Percentiles rank a stretch among this genome's conserved stretches.
phyloP scores from a whole-genome alignment of 2,113 vertebrate genomes.

The Actenoides hombroni region DNA sequence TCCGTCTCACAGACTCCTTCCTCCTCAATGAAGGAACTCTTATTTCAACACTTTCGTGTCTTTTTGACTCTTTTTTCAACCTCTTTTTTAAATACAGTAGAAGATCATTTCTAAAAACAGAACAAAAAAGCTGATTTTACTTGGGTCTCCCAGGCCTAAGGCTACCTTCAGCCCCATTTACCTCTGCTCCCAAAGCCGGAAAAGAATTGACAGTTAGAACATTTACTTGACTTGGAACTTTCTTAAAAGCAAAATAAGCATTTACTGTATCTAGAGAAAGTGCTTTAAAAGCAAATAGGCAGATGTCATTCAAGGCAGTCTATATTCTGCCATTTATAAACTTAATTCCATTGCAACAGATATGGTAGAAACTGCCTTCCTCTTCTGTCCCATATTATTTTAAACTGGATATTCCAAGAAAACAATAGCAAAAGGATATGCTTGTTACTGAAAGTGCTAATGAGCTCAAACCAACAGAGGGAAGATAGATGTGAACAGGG shows the following conservation, averaged over 20 bases:
- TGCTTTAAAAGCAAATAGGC: not conserved
- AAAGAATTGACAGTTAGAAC: slow-evolving; percentile 20
- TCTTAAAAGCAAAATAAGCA: not conserved
- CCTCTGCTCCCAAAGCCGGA: not conserved
- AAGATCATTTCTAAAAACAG: not conserved
- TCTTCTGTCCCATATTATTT: not conserved
- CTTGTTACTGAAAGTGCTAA: not conserved
- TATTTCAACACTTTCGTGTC: not conserved
- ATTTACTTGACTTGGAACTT: not conserved
- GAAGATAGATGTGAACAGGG: not conserved
- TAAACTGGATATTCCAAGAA: not conserved
- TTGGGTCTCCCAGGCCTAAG: not conserved
- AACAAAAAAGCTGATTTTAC: not conserved
- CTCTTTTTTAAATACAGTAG: not conserved
- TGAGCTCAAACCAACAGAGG: not conserved
- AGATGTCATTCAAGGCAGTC: not conserved
- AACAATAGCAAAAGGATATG: not conserved
- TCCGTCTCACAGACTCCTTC: not conserved
- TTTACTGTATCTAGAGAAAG: not conserved
- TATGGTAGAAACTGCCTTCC: not conserved
- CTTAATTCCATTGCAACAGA: not conserved
- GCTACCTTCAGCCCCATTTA: slow-evolving; percentile 17
- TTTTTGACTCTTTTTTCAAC: not conserved
- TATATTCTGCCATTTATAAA: not conserved
- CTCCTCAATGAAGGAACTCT: not conserved